Percentiles rank a stretch among this genome's conserved stretches.
These are phyloP conservation scores for Denticeps clupeoides DNA, from an alignment of 2,797 vertebrate genomes.

Conservation along the genomic window DNA sequence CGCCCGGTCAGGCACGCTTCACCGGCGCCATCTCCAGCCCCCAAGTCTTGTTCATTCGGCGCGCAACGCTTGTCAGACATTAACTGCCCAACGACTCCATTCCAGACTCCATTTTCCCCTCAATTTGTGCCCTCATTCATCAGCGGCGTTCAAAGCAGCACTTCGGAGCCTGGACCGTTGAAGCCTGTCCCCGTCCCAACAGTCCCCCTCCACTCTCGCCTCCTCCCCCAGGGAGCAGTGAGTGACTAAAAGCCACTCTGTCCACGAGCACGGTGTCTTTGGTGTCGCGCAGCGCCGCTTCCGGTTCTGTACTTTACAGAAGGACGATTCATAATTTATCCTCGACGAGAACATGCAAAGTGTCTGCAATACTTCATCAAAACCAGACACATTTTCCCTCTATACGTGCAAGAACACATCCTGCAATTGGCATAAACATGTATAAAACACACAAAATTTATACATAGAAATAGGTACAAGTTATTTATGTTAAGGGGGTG, in stretches of 20 bases:
- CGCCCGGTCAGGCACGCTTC: neutral
- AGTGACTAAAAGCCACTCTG: neutral
- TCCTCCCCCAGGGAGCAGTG: neutral
- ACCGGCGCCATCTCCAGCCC: neutral
- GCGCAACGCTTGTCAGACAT: neutral
- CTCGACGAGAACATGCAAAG: no score
- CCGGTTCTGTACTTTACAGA: neutral
- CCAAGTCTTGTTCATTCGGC: neutral
- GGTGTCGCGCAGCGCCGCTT: conserved; percentile 1
- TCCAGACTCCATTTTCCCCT: neutral
- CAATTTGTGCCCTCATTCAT: neutral
- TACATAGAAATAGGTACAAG: no score
- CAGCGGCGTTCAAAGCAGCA: neutral
- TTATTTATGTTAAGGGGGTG: no score
- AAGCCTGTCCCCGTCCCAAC: no score
- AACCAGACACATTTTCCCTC: no score
- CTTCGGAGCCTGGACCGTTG: no score
- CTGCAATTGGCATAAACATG: no score
- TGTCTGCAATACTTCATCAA: no score
- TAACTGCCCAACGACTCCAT: neutral
- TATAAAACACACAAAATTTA: no score
- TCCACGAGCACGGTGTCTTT: neutral
- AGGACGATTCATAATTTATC: no score
- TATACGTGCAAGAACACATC: no score
- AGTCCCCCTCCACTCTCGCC: neutral